Percentiles rank a stretch among this genome's conserved stretches.
Conservation (phyloP, 2,113 vertebrate species). For the Dipodomys merriami region DNA sequence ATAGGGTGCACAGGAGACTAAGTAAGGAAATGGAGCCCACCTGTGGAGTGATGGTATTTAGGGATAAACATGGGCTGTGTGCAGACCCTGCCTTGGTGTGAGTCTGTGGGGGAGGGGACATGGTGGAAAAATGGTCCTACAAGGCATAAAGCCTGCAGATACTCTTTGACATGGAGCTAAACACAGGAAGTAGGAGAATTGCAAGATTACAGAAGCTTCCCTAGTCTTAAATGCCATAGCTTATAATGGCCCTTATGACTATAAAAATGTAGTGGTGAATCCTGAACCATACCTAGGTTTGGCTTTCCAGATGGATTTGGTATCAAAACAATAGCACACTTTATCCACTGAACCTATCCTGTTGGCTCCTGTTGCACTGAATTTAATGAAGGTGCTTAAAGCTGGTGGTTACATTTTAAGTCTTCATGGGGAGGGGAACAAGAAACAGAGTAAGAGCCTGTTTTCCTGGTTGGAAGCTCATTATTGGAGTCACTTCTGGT, state of each 20-base stretch:
- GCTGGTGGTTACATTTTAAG: too few relatives aligned
- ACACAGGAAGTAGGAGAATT: not conserved
- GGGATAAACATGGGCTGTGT: not conserved
- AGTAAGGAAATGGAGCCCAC: not conserved
- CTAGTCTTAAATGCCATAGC: not conserved
- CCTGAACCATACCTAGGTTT: accelerated
- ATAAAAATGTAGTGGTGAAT: not conserved
- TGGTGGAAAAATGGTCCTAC: accelerated
- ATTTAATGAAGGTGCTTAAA: not conserved
- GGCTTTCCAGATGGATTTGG: too few relatives aligned
- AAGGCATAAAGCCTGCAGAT: not conserved
- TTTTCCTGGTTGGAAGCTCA: accelerated
- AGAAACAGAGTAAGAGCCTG: not conserved
- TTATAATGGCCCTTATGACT: too few relatives aligned
- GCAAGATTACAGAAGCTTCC: too few relatives aligned
- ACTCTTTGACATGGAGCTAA: not conserved
- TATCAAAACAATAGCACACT: too few relatives aligned
- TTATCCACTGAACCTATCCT: not conserved
- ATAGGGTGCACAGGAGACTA: not conserved
- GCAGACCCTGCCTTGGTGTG: accelerated
- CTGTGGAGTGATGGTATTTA: not conserved
- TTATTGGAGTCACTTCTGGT: not conserved
- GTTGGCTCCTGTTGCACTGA: not conserved
- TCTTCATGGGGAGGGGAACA: not conserved
- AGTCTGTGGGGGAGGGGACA: not conserved